Base-by-base conservation (phyloP, 2,113 vertebrate genomes). In the Pandion haliaetus region DNA sequence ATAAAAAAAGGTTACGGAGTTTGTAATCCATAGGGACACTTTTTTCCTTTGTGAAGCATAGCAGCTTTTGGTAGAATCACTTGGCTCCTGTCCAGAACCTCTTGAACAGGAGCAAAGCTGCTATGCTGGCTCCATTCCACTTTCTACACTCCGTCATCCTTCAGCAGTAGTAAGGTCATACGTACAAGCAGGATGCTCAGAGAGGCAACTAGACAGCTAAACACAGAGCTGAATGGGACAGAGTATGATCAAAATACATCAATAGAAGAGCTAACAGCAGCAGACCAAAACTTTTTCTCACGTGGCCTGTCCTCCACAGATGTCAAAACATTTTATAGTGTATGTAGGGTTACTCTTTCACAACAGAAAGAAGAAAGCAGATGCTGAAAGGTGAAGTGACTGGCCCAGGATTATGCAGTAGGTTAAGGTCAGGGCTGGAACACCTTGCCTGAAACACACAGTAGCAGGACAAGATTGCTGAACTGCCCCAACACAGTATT, bases 91-190 rank as follows among this genome's bases (percentile, higher is more conserved):
- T 8, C 82, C 93, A 95, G 88, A 93, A 44, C 74, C 81, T 94
- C 88, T 12, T 50, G 31, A 95, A 55, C 34, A 47, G 74, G 74
- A 96, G 87, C 86, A 93, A 71, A 95, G 92, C 91, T 62, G 93
- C 71, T 76, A 63, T 1, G 2, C 72, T 94, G 79, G 89, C 84
- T 86, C 82, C 54, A 52, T 94, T 93, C 80, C 93, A 82, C 77
- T 24, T 49, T 52, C 29, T 29, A 34, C 49, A 20, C n/a, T 86
- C 89, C 32, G 20, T 95, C 86, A 82, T 42, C 95, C 95, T 95
- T 94, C 85, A 73, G 95, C 85, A 84, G 80, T 17, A 76, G 32
- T 88, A 96, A 96, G 95, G 95, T 96, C 95, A 89, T 17, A 87
- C 0, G 1, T 36, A 62, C 78, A 77, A 78, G 82, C 2, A 82